Conservation (phyloP, 2,797 vertebrate species). For the Spinus pinus region DNA sequence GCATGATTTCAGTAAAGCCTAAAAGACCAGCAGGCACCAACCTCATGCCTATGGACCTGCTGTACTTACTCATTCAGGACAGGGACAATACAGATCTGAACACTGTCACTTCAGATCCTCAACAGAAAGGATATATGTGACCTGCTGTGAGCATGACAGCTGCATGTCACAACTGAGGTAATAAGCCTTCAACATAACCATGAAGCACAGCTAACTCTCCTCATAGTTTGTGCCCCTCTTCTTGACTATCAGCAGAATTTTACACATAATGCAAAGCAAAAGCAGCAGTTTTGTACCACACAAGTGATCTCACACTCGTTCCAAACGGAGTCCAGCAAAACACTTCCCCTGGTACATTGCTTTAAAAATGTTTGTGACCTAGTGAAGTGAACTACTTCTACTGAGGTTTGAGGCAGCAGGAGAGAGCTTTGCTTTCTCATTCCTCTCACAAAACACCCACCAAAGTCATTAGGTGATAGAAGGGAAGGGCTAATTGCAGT, state of each 20-base stretch:
- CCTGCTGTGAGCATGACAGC: not conserved
- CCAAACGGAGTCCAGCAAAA: not conserved
- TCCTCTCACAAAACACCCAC: not conserved
- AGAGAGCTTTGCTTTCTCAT: not conserved
- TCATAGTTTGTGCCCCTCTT: not conserved
- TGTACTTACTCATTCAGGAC: not conserved
- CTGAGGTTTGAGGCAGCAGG: not conserved
- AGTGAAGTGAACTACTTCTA: not conserved
- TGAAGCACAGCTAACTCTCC: not conserved
- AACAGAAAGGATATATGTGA: not conserved
- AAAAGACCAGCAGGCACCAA: not conserved
- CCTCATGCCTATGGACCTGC: not conserved
- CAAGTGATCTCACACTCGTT: accelerated
- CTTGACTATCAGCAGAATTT: not conserved
- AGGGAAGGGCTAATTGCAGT: conserved; percentile 8
- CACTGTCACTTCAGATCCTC: not conserved
- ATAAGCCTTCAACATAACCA: not conserved
- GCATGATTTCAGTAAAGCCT: not conserved
- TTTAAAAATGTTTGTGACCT: not conserved
- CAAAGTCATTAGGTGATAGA: not conserved
- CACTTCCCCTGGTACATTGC: accelerated
- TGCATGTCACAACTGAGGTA: not conserved
- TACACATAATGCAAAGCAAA: not conserved
- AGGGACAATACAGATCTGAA: not conserved
- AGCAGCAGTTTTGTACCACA: not conserved